These are phyloP conservation scores for Pyrocoelia pectoralis DNA, from an alignment of 2,888 invertebrate genomes.

Conservation along the genomic window DNA sequence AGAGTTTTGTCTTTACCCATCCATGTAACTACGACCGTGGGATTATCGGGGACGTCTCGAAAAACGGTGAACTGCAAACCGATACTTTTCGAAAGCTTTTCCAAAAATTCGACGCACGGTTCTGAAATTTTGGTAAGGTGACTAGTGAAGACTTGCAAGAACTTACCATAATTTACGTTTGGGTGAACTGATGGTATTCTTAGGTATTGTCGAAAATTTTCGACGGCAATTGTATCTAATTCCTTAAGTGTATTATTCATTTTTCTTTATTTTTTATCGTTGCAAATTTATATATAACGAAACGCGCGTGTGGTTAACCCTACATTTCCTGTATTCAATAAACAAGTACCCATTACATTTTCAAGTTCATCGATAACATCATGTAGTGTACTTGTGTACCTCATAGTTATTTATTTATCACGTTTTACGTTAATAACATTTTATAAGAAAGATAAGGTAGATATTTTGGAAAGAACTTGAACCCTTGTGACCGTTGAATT, in stretches of 20 bases:
- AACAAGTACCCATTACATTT: too few species aligned
- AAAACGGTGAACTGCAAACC: not conserved
- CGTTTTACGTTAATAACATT: too few species aligned
- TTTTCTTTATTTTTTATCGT: too few species aligned
- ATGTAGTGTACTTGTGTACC: too few species aligned
- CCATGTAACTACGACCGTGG: not conserved
- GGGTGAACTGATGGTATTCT: constrained; percentile 90
- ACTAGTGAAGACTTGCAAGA: not conserved
- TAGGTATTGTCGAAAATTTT: constrained; percentile 85
- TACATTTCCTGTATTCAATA: too few species aligned
- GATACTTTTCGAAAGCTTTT: not conserved
- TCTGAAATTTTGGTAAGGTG: not conserved
- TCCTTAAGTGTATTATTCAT: not conserved
- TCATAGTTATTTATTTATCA: too few species aligned
- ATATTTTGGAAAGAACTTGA: too few species aligned
- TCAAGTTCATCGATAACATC: too few species aligned
- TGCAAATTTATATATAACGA: too few species aligned
- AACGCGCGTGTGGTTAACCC: too few species aligned
- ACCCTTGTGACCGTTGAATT: too few species aligned
- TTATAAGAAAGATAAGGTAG: too few species aligned
- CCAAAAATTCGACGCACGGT: not conserved
- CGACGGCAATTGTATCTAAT: constrained; percentile 65
- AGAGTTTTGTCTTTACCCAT: not conserved
- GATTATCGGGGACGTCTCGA: not conserved
- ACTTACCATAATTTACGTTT: constrained; percentile 81